These are phyloP conservation scores for Stegodyphus dumicola DNA, from an alignment of 1,140 invertebrate species.

Conservation along the genomic window DNA sequence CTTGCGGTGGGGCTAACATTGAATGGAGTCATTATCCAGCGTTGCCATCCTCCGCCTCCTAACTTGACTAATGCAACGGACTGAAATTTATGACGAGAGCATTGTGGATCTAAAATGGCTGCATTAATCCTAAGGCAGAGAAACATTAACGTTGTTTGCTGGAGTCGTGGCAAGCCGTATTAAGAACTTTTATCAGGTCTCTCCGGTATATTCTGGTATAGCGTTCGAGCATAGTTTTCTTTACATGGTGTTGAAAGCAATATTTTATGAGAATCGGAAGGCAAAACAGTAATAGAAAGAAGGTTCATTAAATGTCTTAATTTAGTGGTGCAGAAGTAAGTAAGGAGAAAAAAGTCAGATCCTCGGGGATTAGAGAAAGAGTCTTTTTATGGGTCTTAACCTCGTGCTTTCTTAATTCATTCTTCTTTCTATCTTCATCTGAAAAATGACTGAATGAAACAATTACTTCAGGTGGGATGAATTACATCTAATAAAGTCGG, in stretches of 20 bases:
- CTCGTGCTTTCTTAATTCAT: too few species aligned
- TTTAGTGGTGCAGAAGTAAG: neutral
- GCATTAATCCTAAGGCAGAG: neutral
- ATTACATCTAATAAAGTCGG: too few species aligned
- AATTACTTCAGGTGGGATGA: too few species aligned
- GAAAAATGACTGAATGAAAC: too few species aligned
- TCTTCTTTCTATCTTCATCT: too few species aligned
- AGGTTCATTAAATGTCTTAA: neutral
- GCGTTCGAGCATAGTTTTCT: neutral
- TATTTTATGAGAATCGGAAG: neutral
- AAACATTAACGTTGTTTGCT: constrained; percentile 11
- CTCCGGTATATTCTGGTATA: neutral
- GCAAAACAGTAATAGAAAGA: neutral
- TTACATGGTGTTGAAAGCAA: neutral
- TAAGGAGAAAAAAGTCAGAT: neutral
- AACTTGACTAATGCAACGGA: neutral
- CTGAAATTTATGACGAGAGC: constrained; percentile 16
- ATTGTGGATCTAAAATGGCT: constrained; percentile 9
- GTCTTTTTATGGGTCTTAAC: neutral
- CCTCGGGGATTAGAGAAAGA: neutral
- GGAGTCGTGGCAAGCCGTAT: neutral
- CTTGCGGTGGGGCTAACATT: neutral
- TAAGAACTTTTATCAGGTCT: constrained; percentile 4
- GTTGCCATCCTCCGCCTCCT: neutral
- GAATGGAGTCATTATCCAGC: constrained; percentile 13